phyloP scores from a whole-genome alignment of 2,113 vertebrate species.

The Orycteropus afer region DNA sequence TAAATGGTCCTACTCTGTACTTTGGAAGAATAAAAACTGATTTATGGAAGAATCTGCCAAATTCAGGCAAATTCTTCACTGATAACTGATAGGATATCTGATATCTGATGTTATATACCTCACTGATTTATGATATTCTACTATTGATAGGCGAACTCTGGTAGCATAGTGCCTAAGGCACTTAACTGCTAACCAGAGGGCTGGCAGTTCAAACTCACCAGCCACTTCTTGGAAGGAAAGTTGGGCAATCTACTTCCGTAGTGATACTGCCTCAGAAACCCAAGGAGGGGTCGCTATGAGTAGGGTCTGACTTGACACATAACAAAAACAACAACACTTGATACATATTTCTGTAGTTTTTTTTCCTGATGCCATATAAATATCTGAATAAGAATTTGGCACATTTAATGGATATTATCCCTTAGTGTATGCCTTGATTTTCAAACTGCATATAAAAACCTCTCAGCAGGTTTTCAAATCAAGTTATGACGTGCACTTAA shows the following conservation, averaged over 20 bases:
- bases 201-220: too few relatives aligned
- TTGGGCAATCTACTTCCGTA: too few relatives aligned
- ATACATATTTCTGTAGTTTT: not conserved
- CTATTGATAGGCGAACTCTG: too few relatives aligned
- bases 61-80: not conserved
- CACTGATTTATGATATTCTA: not conserved
- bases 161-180: too few relatives aligned
- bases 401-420: not conserved
- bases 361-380: not conserved
- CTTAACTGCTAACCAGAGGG: too few relatives aligned
- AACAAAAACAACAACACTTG: too few relatives aligned
- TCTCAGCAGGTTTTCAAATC: conserved; percentile 10
- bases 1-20: not conserved
- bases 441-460: not conserved
- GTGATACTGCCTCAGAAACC: too few relatives aligned
- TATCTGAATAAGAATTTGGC: not conserved
- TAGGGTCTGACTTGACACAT: too few relatives aligned
- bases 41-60: not conserved
- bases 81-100: not conserved
- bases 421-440: not conserved
- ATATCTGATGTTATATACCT: not conserved
- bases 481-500: not conserved
- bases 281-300: too few relatives aligned
- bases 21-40: not conserved
- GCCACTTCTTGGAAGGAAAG: too few relatives aligned